These are phyloP conservation scores for Neostethus bicornis DNA, from an alignment of 2,797 vertebrate species.

Conservation along the genomic window DNA sequence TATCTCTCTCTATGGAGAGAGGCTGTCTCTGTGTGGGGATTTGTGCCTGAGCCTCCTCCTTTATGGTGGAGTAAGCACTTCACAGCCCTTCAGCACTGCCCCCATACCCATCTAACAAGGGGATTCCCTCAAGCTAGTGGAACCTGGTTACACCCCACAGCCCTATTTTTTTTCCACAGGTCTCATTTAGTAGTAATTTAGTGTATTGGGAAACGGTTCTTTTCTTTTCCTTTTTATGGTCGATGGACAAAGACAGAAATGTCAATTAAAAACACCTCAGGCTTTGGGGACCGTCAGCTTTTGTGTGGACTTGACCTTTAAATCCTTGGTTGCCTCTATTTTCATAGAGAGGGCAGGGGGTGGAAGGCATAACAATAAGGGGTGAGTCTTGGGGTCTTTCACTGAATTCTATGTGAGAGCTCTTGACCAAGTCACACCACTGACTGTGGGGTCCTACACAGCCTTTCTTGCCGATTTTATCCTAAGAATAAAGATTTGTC, in stretches of 20 bases:
- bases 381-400: conserved; percentile 66
- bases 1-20: conserved; percentile 83
- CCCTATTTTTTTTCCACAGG: conserved; percentile 70
- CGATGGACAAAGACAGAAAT: conserved; percentile 77
- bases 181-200: conserved; percentile 80
- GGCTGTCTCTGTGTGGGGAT: conserved; percentile 84
- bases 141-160: conserved; percentile 71
- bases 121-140: conserved; percentile 72
- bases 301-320: conserved; percentile 84
- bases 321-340: conserved; percentile 81
- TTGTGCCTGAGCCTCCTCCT: conserved; percentile 84
- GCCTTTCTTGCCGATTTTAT: conserved; percentile 47
- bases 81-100: conserved; percentile 65
- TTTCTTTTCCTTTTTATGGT: conserved; percentile 67
- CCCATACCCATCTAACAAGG: conserved; percentile 69
- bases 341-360: conserved; percentile 69
- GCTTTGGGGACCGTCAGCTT: conserved; percentile 69
- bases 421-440: conserved; percentile 72
- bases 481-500: conserved; percentile 42
- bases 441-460: conserved; percentile 62
- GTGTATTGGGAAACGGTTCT: conserved; percentile 63
- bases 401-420: conserved; percentile 63
- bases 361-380: conserved; percentile 69
- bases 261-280: conserved; percentile 84
- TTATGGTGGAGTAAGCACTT: conserved; percentile 79